Conservation (phyloP, 2,113 vertebrate species). For the Neolamprologus cancellatus region DNA sequence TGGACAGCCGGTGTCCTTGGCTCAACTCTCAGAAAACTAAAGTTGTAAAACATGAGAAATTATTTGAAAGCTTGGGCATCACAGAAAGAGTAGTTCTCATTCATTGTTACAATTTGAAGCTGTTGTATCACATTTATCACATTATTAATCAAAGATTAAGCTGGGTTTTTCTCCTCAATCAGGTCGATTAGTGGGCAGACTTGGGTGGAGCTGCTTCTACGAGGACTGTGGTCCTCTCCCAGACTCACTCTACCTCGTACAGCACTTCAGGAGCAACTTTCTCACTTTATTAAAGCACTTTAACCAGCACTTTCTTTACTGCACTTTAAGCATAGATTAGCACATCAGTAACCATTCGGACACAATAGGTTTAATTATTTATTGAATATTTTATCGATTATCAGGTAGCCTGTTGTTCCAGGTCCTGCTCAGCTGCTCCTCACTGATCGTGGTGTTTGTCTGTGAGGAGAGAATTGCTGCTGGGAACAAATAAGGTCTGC, state of each 20-base stretch:
- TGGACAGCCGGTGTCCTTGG: not conserved
- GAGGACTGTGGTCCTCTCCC: rapidly evolving
- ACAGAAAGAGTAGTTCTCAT: not conserved
- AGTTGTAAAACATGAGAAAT: not conserved
- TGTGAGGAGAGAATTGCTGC: rapidly evolving
- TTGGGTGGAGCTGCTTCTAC: not conserved
- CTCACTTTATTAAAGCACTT: not conserved
- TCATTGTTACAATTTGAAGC: not conserved
- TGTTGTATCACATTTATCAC: not conserved
- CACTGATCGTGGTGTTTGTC: not conserved
- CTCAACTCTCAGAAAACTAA: not conserved
- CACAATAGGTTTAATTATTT: not conserved
- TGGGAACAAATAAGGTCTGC: not conserved
- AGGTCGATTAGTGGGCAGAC: not conserved
- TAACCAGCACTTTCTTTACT: rapidly evolving
- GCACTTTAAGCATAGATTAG: not conserved
- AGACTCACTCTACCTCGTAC: rapidly evolving
- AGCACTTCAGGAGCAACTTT: not conserved
- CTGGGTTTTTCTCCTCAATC: rapidly evolving
- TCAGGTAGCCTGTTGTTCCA: not conserved
- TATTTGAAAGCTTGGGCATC: rapidly evolving
- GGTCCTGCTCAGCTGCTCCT: not conserved
- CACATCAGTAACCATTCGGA: not conserved
- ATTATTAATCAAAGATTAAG: not conserved
- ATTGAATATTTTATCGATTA: not conserved